Evolutionary conservation across 2,888 invertebrate species (phyloP).

Genomic region (Cryptus armator): DNA sequence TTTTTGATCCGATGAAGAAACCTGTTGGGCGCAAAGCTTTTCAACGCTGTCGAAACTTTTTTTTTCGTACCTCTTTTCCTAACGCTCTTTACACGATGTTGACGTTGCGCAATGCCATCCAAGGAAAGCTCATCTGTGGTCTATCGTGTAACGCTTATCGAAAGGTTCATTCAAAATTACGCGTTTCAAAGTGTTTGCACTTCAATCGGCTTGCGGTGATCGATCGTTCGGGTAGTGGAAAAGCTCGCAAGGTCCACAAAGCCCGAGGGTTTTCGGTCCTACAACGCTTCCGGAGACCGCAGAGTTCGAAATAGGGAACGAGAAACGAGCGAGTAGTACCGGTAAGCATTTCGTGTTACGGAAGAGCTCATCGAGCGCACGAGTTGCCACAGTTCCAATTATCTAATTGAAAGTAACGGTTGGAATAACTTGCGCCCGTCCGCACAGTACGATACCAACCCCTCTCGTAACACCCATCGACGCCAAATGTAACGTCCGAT

Average conservation of each 20-base stretch:
- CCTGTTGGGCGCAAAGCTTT: not conserved
- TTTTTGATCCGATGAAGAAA: not conserved
- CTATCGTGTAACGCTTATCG: no score
- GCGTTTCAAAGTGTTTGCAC: no score
- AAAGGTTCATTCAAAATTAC: no score
- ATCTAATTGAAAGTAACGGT: constrained; percentile 81
- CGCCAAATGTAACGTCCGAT: constrained; percentile 70
- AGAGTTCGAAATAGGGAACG: not conserved
- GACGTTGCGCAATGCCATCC: no score
- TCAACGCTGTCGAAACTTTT: not conserved
- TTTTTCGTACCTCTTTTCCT: not conserved
- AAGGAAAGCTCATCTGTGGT: no score
- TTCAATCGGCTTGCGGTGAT: no score
- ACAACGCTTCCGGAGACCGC: not conserved
- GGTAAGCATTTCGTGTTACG: constrained; percentile 65
- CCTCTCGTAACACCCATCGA: constrained; percentile 34
- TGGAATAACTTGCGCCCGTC: constrained; percentile 48
- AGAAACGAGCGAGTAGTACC: constrained; percentile 41
- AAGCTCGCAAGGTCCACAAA: constrained; percentile 23
- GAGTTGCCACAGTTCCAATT: constrained; percentile 77
- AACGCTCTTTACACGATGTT: not conserved
- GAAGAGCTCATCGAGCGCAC: constrained; percentile 66
- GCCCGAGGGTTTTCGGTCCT: not conserved
- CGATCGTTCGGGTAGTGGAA: not conserved
- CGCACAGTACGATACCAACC: constrained; percentile 32